A percentile compares a stretch with the other conserved stretches of the same genome.
phyloP scores from a whole-genome alignment of 1,140 invertebrate genomes.

The Heliothis subflexa region DNA sequence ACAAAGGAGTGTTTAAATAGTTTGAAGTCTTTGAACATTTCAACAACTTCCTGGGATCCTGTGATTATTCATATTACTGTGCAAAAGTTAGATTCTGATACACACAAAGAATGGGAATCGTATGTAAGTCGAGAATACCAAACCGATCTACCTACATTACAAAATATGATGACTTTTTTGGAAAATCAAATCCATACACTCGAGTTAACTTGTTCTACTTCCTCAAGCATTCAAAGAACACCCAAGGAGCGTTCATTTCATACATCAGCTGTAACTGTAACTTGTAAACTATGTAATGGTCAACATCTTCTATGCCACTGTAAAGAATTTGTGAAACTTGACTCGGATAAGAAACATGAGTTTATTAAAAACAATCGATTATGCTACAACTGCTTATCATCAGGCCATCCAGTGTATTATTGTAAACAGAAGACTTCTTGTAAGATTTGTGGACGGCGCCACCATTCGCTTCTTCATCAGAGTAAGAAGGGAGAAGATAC shows the following conservation, averaged over 20 bases:
- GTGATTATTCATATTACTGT: constrained; percentile 36
- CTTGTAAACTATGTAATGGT: constrained; percentile 2
- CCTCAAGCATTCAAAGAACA: not conserved
- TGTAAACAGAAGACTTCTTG: constrained; percentile 1
- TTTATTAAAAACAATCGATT: not conserved
- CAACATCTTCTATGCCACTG: constrained; percentile 9
- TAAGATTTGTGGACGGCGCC: not conserved
- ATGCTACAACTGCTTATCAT: not conserved
- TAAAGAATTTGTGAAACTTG: constrained; percentile 17
- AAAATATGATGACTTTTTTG: not conserved
- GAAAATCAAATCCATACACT: constrained; percentile 1
- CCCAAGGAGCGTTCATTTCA: not conserved
- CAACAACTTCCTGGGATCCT: constrained; percentile 14
- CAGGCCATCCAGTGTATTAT: constrained; percentile 3
- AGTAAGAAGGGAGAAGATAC: not conserved
- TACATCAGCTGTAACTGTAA: not conserved
- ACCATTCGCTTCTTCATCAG: constrained; percentile 14
- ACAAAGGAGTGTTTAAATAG: constrained; percentile 51
- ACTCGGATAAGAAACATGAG: not conserved
- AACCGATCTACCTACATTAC: constrained; percentile 16
- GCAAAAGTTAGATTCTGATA: constrained; percentile 32
- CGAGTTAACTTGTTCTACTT: not conserved
- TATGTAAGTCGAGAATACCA: constrained; percentile 10
- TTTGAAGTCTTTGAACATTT: constrained; percentile 42
- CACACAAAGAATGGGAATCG: constrained; percentile 54